Base-by-base conservation (phyloP, 2,888 invertebrate genomes). In the Rhyacophila evoluta region DNA sequence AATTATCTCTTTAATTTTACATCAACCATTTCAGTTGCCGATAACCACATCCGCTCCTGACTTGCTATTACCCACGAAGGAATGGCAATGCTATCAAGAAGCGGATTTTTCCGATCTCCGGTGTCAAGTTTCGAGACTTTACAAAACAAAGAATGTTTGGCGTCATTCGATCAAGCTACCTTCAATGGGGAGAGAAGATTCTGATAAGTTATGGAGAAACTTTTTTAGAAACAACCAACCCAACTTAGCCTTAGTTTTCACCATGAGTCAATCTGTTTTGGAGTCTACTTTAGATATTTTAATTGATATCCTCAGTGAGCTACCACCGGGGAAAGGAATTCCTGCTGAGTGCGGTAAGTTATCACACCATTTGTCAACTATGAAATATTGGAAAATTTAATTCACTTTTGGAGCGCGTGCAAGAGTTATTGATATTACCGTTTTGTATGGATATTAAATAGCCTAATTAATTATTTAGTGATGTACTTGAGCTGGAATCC, bases 11-110 rank as follows among this genome's bases (percentile, higher is more conserved):
- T 55, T 8, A 10, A 55, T n/a, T n/a, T 71, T 71, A 33, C 15
- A 39, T 73, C 6, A 4, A 6, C 55, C 11, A 37, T 79, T 76
- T 69, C 37, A 79, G 75, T 41, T 76, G 12, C 76, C 79, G 19
- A 88, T 87, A 68, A 88, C 87, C 74, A 83, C 85, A 1, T 85
- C 88, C 81, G 90, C 91, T 77, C 90, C 91, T 10, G 83, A 83
- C 1, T 83, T 83, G 15, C 82, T 88, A 37, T 79, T 84, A 19
- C 92, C 92, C 0, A 88, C 88, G 0, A 75, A 85, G 67, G 91
- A 92, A 84, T 95, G 95, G 94, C 94, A 94, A 86, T 89, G 91
- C 79, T 87, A 90, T 79, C 93, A 94, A 86, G 87, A 94, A 1
- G 89, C 92, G 6, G 91, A 94, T 83, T 95, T 95, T 86, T 92